These are phyloP conservation scores for Apodemia duryi DNA, from an alignment of 2,888 invertebrate genomes.

Conservation along the genomic window DNA sequence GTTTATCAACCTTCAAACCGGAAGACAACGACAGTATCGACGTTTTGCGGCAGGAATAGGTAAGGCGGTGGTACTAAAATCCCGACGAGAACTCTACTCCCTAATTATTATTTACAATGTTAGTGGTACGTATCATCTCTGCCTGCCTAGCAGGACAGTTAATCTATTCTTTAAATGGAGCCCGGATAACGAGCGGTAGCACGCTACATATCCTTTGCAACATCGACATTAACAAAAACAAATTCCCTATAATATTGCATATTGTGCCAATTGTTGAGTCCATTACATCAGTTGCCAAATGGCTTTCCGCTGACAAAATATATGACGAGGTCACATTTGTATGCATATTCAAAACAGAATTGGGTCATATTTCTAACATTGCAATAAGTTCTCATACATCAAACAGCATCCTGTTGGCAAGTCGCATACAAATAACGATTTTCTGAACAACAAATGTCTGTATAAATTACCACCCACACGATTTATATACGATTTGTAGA, in stretches of 20 bases:
- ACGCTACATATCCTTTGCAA: background rate
- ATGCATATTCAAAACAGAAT: constrained; percentile 27
- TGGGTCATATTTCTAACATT: constrained; percentile 37
- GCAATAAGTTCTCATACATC: constrained; percentile 34
- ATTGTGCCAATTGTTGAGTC: constrained; percentile 6
- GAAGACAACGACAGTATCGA: too few species aligned
- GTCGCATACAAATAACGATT: constrained; percentile 31
- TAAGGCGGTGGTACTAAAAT: too few species aligned
- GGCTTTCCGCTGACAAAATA: constrained; percentile 31
- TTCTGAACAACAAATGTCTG: constrained; percentile 31
- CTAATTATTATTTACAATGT: too few species aligned
- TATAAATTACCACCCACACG: constrained; percentile 31
- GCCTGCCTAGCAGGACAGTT: too few species aligned
- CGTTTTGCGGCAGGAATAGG: too few species aligned
- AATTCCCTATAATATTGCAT: background rate
- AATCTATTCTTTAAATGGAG: too few species aligned
- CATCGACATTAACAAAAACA: background rate
- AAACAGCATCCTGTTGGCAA: constrained; percentile 35
- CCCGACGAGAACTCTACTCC: too few species aligned
- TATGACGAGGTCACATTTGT: constrained; percentile 32
- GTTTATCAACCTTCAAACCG: too few species aligned
- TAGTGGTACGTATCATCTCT: too few species aligned
- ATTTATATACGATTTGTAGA: constrained; percentile 19
- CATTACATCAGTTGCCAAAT: constrained; percentile 36
- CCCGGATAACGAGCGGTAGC: too few species aligned